Evolutionary conservation across 37 sponge, comb jelly and placozoan species (phyloP).

Genomic region (Spongilla lacustris): DNA sequence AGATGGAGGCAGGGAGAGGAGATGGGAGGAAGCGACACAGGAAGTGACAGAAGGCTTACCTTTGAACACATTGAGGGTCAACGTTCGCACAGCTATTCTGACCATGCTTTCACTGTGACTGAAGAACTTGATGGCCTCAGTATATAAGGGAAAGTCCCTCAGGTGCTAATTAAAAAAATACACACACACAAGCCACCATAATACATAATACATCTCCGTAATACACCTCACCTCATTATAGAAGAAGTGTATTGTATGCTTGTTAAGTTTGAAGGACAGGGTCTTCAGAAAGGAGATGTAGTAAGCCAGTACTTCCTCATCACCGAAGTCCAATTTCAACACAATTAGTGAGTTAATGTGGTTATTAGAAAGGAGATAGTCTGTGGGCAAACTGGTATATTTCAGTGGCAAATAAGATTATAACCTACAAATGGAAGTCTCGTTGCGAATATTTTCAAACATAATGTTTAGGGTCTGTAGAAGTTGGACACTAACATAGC

Average conservation of each 20-base stretch:
- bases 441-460: slow-evolving; percentile 97
- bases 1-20: too few species aligned
- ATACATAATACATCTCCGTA: not conserved
- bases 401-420: not conserved
- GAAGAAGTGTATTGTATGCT: slow-evolving; percentile 98
- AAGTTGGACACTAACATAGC: slow-evolving; percentile 84
- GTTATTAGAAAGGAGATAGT: slow-evolving; percentile 98
- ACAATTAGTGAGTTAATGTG: slow-evolving; percentile 97
- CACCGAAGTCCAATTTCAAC: slow-evolving; percentile 92
- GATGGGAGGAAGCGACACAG: not conserved
- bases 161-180: too few species aligned
- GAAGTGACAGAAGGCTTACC: slow-evolving; percentile 36
- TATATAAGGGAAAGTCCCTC: slow-evolving; percentile 96
- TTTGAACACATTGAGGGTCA: slow-evolving; percentile 96
- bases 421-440: slow-evolving; percentile 93
- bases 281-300: slow-evolving; percentile 99
- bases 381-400: slow-evolving; percentile 31
- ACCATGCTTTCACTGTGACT: slow-evolving; percentile 98
- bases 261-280: slow-evolving; percentile 94
- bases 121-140: slow-evolving; percentile 99
- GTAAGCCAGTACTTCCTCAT: slow-evolving; percentile 98
- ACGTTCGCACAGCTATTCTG: slow-evolving; percentile 94
- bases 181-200: too few species aligned
- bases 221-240: slow-evolving; percentile 98
- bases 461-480: slow-evolving; percentile 98